Evolutionary conservation across 1,140 invertebrate genomes (phyloP), one percentile per base, ranked within the genome.

Genomic region (Pissodes strobi): DNA sequence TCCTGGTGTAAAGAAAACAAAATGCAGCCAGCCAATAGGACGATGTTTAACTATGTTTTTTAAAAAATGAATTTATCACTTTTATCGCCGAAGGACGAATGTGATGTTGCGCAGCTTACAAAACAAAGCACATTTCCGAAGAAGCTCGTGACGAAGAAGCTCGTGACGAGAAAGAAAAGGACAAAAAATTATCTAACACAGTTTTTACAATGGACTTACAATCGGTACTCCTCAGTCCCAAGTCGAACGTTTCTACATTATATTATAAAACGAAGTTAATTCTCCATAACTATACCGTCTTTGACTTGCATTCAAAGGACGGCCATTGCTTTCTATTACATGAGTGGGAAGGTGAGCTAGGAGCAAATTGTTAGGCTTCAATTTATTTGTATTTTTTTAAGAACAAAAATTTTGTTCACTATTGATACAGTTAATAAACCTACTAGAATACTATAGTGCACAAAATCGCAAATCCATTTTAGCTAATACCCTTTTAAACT

Each of bases 381-480:
- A 67, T n/a, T 64, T 15, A 51, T 63, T 23, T 37, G 15, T 25
- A 52, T 45, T 15, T 67, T 64, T 22, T 17, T 67, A 10, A 37
- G 18, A 22, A 57, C 2, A 12, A 17, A 64, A 6, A 19, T 59
- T 23, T 18, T 64, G n/a, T 17, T 17, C 12, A 2, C 46, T 2
- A 23, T 46, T 25, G 60, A 63, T 2, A 8, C 59, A 34, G 5
- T 38, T 3, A 10, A 34, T 8, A 30, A 62, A 30, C 55, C 49
- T 43, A 56, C 38, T 30, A 30, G 39, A 64, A 10, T 65, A 60
- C 2, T 66, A 53, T 51, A 30, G 22, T 22, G 38, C 15, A 6
- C 67, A 70, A 38, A 69, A 70, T 17, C 22, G 69, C 1, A 69
- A 70, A 46, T 10, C 8, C 43, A 8, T 59, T 51, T 64, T 22